These are phyloP conservation scores for Phrynocephalus versicolor DNA, from an alignment of 2,113 vertebrate species.

Conservation along the genomic window DNA sequence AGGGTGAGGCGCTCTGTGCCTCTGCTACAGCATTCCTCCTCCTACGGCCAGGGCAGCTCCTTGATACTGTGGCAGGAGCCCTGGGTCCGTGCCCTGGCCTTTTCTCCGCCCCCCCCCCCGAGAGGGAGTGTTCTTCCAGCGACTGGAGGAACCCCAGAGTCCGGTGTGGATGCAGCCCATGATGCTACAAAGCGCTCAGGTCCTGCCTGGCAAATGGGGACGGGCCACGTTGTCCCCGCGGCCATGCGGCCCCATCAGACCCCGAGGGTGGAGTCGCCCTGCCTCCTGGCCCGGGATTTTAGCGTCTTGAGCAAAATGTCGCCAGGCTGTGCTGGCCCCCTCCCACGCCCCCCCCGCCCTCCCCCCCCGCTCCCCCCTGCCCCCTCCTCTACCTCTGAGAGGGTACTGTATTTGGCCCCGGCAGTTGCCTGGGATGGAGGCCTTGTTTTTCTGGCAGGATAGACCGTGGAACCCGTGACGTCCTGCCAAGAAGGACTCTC, in stretches of 20 bases:
- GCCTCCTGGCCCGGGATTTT: neutral
- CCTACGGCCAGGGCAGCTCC: neutral
- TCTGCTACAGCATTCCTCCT: neutral
- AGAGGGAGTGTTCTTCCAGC: too few species aligned
- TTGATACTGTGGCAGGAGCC: neutral
- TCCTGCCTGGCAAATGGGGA: neutral
- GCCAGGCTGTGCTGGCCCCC: too few species aligned
- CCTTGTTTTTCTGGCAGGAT: conserved; percentile 60
- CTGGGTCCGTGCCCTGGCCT: too few species aligned
- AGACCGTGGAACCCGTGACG: conserved; percentile 37
- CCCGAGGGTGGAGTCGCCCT: too few species aligned
- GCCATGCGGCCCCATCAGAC: neutral
- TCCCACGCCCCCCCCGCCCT: neutral
- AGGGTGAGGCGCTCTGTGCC: neutral
- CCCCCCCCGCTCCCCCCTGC: fast-evolving
- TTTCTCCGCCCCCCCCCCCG: too few species aligned
- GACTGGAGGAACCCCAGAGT: neutral
- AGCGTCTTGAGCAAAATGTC: neutral
- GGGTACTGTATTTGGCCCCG: conserved; percentile 16
- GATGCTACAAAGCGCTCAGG: neutral
- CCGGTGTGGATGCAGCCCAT: too few species aligned
- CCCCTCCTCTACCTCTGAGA: neutral
- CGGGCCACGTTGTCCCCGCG: neutral
- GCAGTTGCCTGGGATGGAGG: conserved; percentile 41
- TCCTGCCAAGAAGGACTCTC: conserved; percentile 36